Evolutionary conservation across 2,113 vertebrate genomes (phyloP), one percentile per base, ranked within the genome.

Genomic region (Pseudopodoces humilis): DNA sequence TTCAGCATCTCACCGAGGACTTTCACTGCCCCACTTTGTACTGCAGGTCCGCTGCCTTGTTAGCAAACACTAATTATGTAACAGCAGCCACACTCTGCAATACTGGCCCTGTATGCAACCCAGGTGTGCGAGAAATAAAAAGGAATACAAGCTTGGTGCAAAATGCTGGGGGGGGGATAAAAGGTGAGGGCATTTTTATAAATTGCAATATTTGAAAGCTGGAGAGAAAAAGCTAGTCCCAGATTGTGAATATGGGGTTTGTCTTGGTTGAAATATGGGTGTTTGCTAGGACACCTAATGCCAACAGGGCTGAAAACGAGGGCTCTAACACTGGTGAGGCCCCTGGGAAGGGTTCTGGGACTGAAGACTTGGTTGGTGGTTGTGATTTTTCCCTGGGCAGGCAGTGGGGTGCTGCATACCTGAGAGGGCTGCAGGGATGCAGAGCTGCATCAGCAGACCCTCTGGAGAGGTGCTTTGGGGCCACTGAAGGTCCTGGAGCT

Each of bases 1-100:
- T 96, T 88, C 86, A 58, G 68, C 46, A 52, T 90, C 44, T 17
- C 10, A 6, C 50, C n/a, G 31, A 87, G 88, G 81, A 79, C 33
- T 85, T 90, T 63, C 85, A 63, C 64, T 33, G 21, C 12, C 3
- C 20, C 39, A 15, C 55, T 90, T 39, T 9, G 35, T 69, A 16
- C 50, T 65, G 25, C n/a, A 39, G 16, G 35, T 35, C 68, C 0
- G 0, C 9, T 59, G 71, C 43, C 46, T 74, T 74, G 67, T 27
- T 90, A 87, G 59, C 46, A 67, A 88, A 63, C 30, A 20, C 12
- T 49, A 80, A 52, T 69, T 58, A 69, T 22, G 25, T 39, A 30
- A 41, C 7, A 3, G 50, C 15, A 62, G 72, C 50, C 55, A 60
- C 43, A 5, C 30, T n/a, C 49, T 58, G 56, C 68, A 43, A 7